Evolutionary conservation across 2,888 invertebrate genomes (phyloP), one percentile per base, ranked within the genome.

Genomic region (Chromoteleia sp.): DNA sequence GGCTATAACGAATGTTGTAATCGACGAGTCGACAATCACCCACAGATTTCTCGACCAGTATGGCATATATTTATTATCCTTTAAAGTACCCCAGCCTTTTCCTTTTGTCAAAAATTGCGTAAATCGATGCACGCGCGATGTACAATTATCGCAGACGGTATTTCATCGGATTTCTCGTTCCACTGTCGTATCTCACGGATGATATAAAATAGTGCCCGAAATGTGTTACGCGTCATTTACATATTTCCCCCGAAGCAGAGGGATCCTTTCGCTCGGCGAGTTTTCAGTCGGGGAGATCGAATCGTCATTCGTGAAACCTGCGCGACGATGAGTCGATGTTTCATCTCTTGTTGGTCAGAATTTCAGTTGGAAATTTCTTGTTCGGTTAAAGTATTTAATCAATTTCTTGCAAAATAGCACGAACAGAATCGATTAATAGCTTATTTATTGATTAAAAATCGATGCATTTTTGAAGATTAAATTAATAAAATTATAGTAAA

Each of bases 181-280:
- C 56, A 10, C 14, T 48, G 54, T 41, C 48, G n/a, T 77, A 81
- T 77, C 74, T 70, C 65, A 17, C 76, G 19, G 3, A 21, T 50
- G 78, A 71, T 82, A 78, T 78, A 74, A 36, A 68, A 77, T 65
- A 52, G 71, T 70, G 52, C 65, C 82, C 82, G 78, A 78, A 82
- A 82, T 76, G 59, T 84, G 85, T 84, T 86, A 85, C 86, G 87
- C 89, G 88, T 87, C 89, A 89, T 90, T 89, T 90, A 86, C 89
- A 90, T 90, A 90, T 88, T 86, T 87, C 85, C 86, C 86, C 89
- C 84, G 75, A 84, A 88, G 89, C 87, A 81, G 84, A 79, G 84
- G 54, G 87, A 84, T 86, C 85, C 86, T 86, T 83, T 86, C 87
- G 86, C 85, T 84, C 81, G 85, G 85, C 84, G 82, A 84, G 36